A percentile compares a stretch with the other conserved stretches of the same genome.
These are phyloP conservation scores for Trichonephila inaurata DNA, from an alignment of 1,140 invertebrate species.

Conservation along the genomic window DNA sequence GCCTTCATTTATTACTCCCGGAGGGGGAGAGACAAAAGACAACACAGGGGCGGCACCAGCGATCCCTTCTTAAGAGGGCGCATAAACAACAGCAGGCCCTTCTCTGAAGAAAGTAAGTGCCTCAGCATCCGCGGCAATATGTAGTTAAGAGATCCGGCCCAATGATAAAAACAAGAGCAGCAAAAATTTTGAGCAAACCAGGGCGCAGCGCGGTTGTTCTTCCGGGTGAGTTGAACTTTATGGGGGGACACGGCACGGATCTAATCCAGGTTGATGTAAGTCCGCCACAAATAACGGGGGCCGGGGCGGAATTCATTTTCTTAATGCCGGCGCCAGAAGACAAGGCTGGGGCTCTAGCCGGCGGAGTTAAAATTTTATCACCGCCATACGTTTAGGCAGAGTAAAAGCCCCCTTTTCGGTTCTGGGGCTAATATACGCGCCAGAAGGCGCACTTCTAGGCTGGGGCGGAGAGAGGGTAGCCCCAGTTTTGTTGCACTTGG, in stretches of 20 bases:
- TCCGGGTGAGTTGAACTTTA: slow-evolving; percentile 69
- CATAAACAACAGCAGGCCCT: slow-evolving; percentile 62
- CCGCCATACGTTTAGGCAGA: slow-evolving; percentile 73
- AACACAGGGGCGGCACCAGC: neutral
- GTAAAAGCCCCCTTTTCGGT: slow-evolving; percentile 68
- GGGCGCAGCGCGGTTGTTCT: slow-evolving; percentile 65
- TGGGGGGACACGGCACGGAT: slow-evolving; percentile 65
- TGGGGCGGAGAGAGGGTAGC: slow-evolving; percentile 6
- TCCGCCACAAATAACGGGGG: slow-evolving; percentile 74
- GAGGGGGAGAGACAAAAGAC: neutral
- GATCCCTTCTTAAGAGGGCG: slow-evolving; percentile 52
- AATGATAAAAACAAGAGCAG: slow-evolving; percentile 74
- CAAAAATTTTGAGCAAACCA: slow-evolving; percentile 58
- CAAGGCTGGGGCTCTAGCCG: slow-evolving; percentile 62
- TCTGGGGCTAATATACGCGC: slow-evolving; percentile 71
- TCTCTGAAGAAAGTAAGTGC: slow-evolving; percentile 56
- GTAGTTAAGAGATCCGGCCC: slow-evolving; percentile 73
- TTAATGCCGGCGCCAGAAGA: slow-evolving; percentile 75
- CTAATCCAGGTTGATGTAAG: slow-evolving; percentile 76
- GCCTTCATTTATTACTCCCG: slow-evolving; percentile 34
- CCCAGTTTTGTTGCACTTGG: slow-evolving; percentile 59
- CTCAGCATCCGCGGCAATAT: slow-evolving; percentile 40
- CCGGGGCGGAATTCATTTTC: slow-evolving; percentile 74
- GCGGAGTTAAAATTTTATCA: slow-evolving; percentile 75
- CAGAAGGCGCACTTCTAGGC: slow-evolving; percentile 68